These are phyloP conservation scores for Buceros bicornis DNA, from an alignment of 2,797 vertebrate genomes.

Conservation along the genomic window DNA sequence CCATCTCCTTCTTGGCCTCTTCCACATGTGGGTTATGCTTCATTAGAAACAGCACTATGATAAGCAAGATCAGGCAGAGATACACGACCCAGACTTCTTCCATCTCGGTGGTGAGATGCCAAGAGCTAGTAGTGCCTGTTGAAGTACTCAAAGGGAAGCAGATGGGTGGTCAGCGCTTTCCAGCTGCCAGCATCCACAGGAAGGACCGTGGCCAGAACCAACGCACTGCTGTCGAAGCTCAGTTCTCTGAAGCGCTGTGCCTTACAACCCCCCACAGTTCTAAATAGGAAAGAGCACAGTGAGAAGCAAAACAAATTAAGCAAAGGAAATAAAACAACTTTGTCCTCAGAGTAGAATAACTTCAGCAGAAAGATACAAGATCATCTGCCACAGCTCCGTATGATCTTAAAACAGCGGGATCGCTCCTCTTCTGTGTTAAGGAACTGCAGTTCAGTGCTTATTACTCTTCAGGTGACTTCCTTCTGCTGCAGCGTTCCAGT, in stretches of 20 bases:
- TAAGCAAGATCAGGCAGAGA: constrained; percentile 57
- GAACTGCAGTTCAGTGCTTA: not conserved
- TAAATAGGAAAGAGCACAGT: not conserved
- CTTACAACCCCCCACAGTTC: not conserved
- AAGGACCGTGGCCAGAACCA: not conserved
- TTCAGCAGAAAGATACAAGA: not conserved
- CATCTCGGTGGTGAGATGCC: not conserved
- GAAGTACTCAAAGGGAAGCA: not conserved
- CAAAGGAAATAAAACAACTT: not conserved
- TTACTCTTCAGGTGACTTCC: not conserved
- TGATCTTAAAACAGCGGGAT: not conserved
- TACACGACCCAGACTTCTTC: constrained; percentile 70
- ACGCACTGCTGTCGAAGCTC: not conserved
- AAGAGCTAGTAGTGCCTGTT: not conserved
- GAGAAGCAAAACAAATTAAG: not conserved
- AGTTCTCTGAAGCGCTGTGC: not conserved
- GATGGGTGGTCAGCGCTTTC: not conserved
- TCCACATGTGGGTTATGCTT: constrained; percentile 23
- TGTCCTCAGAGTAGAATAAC: not conserved
- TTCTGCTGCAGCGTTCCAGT: not conserved
- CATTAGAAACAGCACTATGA: constrained; percentile 16
- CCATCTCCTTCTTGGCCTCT: constrained; percentile 32
- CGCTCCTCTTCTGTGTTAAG: not conserved
- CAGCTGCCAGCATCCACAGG: not conserved
- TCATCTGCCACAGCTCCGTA: not conserved